Conservation (phyloP, 2,888 invertebrate genomes). For the Archaeoteleia sp. region DNA sequence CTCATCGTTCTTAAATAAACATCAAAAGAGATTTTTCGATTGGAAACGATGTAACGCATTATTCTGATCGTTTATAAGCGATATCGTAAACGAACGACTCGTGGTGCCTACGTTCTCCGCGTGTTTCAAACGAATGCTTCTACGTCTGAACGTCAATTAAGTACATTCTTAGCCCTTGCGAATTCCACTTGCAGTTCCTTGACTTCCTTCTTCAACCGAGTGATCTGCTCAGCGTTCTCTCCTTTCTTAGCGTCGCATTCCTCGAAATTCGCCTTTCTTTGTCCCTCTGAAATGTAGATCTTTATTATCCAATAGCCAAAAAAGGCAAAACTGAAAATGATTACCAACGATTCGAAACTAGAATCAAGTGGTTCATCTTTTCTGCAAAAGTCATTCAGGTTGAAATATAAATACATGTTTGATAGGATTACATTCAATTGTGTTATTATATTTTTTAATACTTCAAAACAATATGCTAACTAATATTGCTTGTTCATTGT, state of each 20-base stretch:
- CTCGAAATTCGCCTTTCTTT: conserved; percentile 88
- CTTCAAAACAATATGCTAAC: too few species aligned
- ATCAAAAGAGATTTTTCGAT: conserved; percentile 20
- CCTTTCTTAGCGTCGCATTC: conserved; percentile 86
- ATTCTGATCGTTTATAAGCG: conserved; percentile 33
- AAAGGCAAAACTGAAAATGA: too few species aligned
- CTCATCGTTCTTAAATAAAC: conserved; percentile 64
- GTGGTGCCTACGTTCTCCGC: conserved; percentile 46
- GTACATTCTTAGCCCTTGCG: conserved; percentile 76
- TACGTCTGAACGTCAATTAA: conserved; percentile 55
- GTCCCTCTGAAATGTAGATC: conserved; percentile 80
- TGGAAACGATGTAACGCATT: conserved; percentile 10
- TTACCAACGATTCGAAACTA: too few species aligned
- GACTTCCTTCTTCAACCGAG: conserved; percentile 84
- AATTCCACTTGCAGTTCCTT: conserved; percentile 80
- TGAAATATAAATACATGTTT: too few species aligned
- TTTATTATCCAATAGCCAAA: background rate
- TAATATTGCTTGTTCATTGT: too few species aligned
- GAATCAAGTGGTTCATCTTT: too few species aligned
- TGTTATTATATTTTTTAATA: too few species aligned
- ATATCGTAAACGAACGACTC: conserved; percentile 44
- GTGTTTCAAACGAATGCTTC: conserved; percentile 44
- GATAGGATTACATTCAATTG: too few species aligned
- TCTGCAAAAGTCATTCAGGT: too few species aligned
- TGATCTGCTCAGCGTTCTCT: conserved; percentile 82